Conservation (phyloP, 2,113 vertebrate genomes). For the Zingel zingel region DNA sequence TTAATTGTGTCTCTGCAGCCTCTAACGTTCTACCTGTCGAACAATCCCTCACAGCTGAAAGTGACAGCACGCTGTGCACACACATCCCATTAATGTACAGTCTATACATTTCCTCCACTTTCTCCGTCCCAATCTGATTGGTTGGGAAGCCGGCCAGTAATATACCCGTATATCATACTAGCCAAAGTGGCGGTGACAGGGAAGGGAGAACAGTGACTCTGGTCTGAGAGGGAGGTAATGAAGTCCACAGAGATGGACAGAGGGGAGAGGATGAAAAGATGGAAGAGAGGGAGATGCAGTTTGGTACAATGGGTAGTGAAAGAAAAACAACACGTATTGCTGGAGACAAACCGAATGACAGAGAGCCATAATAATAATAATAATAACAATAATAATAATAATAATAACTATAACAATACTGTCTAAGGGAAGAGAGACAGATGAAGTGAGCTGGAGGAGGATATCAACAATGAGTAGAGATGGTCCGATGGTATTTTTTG, state of each 20-base stretch:
- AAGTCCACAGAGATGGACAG: conserved; percentile 47
- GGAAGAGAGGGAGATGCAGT: not conserved
- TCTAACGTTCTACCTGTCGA: conserved; percentile 14
- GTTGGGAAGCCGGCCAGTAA: conserved; percentile 7
- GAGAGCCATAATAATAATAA: not conserved
- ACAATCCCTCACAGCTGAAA: conserved; percentile 4
- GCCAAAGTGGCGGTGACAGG: conserved; percentile 29
- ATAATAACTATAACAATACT: not conserved
- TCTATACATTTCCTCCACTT: not conserved
- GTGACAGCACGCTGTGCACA: not conserved
- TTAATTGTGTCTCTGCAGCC: conserved; percentile 23
- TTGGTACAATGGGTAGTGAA: not conserved
- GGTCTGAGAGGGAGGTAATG: conserved; percentile 51
- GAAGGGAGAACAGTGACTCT: conserved; percentile 30
- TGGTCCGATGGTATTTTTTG: no score
- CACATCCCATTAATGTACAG: not conserved
- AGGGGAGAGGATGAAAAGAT: not conserved
- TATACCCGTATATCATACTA: conserved; percentile 27
- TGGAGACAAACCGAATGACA: not conserved
- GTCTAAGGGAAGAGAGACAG: not conserved
- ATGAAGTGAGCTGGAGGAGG: not conserved
- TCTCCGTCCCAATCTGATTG: conserved; percentile 9
- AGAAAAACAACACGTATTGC: not conserved
- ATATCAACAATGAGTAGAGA: not conserved
- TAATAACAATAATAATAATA: no score